Base-by-base conservation (phyloP, 1,140 invertebrate genomes). In the Cotesia typhae region DNA sequence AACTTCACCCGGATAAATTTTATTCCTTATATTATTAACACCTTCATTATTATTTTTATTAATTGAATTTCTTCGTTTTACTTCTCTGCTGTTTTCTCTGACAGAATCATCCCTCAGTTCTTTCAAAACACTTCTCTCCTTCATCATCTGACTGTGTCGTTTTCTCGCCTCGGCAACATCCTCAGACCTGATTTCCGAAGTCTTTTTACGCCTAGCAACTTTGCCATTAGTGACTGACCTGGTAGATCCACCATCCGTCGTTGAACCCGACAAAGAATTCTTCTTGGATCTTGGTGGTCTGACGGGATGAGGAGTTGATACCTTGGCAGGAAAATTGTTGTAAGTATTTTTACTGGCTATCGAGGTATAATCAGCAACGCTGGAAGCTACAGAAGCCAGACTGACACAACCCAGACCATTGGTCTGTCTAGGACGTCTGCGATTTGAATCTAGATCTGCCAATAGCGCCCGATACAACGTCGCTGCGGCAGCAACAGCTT, bases 401-500 rank as follows among this genome's bases (percentile, higher is more conserved):
- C 91, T 92, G 70, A 91, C 88, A 78, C 91, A 92, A 69, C 91
- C 91, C 7, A 93, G 87, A 12, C 93, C 93, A 74, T 93, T 93
- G 84, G 88, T 78, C 88, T 93, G 82, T 88, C 91, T 63, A 85
- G 90, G 84, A 81, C 82, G 81, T 83, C 86, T 82, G n/a, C 88
- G 83, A 73, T 87, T 88, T 4, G 84, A 85, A 73, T 91, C 91
- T 87, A 96, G 92, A 81, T 95, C 93, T 35, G 92, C 91, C 83
- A 96, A 91, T 63, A 96, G 85, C 0, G 94, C 94, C 82, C 95
- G 93, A 84, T 96, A 96, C 59, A 96, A 87, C 65, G 95, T 96
- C 5, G 95, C 94, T 0, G 95, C 95, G 70, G 96, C 94, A 0
- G 95, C 94, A 37, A 97, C 93, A 28, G 95, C 95, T 82, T 96